Base-by-base conservation (phyloP, 2,113 vertebrate genomes). In the Oncorhynchus kisutch region DNA sequence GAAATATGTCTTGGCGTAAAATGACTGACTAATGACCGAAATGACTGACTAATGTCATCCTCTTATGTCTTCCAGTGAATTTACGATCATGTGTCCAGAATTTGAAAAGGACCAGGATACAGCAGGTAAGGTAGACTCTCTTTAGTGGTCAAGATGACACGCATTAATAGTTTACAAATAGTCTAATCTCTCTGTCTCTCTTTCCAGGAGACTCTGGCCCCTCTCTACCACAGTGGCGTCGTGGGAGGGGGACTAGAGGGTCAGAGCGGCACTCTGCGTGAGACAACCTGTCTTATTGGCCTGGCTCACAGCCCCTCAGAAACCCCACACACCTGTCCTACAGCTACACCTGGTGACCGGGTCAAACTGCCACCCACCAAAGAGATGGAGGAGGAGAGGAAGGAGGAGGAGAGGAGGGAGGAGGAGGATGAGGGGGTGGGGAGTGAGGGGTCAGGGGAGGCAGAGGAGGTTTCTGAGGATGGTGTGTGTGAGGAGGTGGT, bases 71-170 rank as follows among this genome's bases (percentile, higher is more conserved):
- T 27, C 6, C 72, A 94, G 94, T 93, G 29, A 93, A 94, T 84
- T 75, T 94, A 49, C 88, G 92, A 72, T 91, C 90, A 4, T 94
- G 93, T 62, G 89, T 94, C 60, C 93, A 93, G 86, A 94, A 92
- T 80, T 87, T 94, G 74, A 94, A 94, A 87, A 86, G 93, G 73
- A 94, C 89, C 2, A 85, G 92, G 75, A 94, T 92, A 78, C 94
- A 94, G 75, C 92, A 94, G 88, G 94, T 94, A 84, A 85, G 78
- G 70, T 70, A 2, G 34, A 65, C 45, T 72, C 39, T 9, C 9
- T 18, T 60, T 9, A 22, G 8, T 11, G 13, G 18, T 6, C 25
- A 13, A 67, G 0, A 16, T 18, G 5, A 54, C 51, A 51, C 3
- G 13, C 49, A 54, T 54, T 22, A n/a, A 22, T 9, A 22, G n/a